Evolutionary conservation across 2,113 vertebrate species (phyloP), one percentile per base, ranked within the genome.

Genomic region (Otolemur garnettii): DNA sequence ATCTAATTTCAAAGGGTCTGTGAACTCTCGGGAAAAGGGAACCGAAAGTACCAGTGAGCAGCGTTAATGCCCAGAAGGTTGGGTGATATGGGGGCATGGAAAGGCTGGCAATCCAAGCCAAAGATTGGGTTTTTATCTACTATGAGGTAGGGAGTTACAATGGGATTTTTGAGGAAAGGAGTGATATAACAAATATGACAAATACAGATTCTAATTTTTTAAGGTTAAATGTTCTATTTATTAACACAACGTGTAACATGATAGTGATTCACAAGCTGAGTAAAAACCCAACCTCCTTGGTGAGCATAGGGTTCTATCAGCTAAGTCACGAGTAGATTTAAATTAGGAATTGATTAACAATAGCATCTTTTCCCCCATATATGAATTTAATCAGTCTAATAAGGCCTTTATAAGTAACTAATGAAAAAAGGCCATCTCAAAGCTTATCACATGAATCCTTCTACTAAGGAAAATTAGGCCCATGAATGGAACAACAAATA

Each of bases 371-470:
- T 82, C 55, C 59, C 69, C 53, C 85, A 84, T 45, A 17, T 88
- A 95, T 79, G 74, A 60, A 74, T 64, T 85, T 85, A 95, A 74
- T n/a, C 72, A 74, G 28, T 62, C 55, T 96, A 90, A 87, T 93
- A 80, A 79, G 62, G 95, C 72, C 57, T 83, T 96, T 87, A 90
- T 82, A 95, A 97, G 94, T 91, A 85, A 96, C 85, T 95, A 75
- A 94, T 60, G 68, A 85, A 82, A 90, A 87, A 68, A 90, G 64
- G 35, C 71, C 35, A n/a, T 53, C 91, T 92, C 28, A 0, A 35
- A 4, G 55, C 42, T 79, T 85, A 50, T 78, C 12, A n/a, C 22
- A 79, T 28, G 69, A 95, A 72, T 87, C 86, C 87, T 92, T 85
- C 84, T 38, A 22, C 79, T 22, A 33, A 0, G 0, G 78, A 92